Conservation (phyloP, 2,888 invertebrate species). For the Drosophila niveifrons region DNA sequence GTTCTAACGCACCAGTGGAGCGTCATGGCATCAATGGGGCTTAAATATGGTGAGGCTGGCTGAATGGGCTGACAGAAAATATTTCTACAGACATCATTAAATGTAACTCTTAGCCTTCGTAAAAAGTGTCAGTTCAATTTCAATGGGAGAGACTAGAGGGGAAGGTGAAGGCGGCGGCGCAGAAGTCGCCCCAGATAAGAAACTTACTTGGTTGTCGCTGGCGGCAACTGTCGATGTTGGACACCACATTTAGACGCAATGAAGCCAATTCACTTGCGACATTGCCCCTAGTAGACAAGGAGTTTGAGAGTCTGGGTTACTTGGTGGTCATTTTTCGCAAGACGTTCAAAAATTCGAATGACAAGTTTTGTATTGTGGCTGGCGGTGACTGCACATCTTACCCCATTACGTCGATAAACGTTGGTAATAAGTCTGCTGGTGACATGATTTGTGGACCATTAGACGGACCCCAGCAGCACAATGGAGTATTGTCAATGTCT, state of each 20-base stretch:
- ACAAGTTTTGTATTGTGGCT: constrained; percentile 37
- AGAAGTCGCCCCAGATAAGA: constrained; percentile 47
- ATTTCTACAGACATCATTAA: constrained; percentile 80
- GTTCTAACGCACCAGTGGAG: constrained; percentile 5
- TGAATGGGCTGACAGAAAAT: constrained; percentile 45
- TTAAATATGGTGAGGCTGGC: constrained; percentile 6
- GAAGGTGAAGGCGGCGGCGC: constrained; percentile 2
- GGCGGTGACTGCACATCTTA: constrained; percentile 7
- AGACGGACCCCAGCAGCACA: neutral
- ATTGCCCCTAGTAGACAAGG: constrained; percentile 3
- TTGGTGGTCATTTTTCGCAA: constrained; percentile 37
- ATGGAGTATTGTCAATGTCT: neutral
- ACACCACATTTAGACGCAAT: constrained; percentile 77
- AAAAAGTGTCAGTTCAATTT: constrained; percentile 75
- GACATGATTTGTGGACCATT: constrained; percentile 13
- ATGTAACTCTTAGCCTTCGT: constrained; percentile 69
- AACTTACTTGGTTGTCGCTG: constrained; percentile 29
- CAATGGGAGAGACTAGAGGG: constrained; percentile 1
- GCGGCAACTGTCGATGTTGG: constrained; percentile 46
- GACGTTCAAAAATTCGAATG: constrained; percentile 51
- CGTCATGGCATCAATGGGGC: constrained; percentile 45
- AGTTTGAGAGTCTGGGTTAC: neutral
- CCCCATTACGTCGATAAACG: constrained; percentile 34
- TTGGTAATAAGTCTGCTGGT: constrained; percentile 32
- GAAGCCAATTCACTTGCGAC: constrained; percentile 73